Base-by-base conservation (phyloP, 1,140 invertebrate species). In the Tribolium madens region DNA sequence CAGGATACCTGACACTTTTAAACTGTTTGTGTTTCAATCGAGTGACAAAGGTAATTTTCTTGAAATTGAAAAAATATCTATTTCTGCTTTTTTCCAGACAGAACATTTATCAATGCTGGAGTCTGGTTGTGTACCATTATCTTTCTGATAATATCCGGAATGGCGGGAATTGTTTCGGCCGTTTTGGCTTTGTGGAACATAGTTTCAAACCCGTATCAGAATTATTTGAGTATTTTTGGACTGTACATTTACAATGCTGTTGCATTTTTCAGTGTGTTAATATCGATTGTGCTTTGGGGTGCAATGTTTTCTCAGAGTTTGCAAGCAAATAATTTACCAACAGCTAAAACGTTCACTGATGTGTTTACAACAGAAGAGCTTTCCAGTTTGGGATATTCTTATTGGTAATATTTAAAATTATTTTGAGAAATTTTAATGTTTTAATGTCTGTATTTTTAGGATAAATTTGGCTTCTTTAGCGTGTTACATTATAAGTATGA, bases 61-160 rank as follows among this genome's bases (percentile, higher is more conserved):
- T 21, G 1, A 26, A 26, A 26, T 26, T 42, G 36, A 42, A 42
- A 42, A 42, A 42, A 42, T 42, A 42, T 42, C 2, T 31, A 3
- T 2, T 42, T 42, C 9, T 4, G 18, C 18, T n/a, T 10, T 42
- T 72, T 48, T 72, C 1, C 18, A 72, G 69, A 77, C 6, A 76
- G 68, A 15, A 71, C 64, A 57, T 84, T 81, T 75, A 76, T 84
- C 3, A 81, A 84, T 73, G 80, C 78, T 18, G 82, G 78, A 10
- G 76, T 80, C n/a, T 83, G 79, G 76, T 13, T 84, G 5, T 73
- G 48, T 4, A 83, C 83, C 14, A 64, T 82, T 46, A 26, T 84
- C 3, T 84, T 82, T 70, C 18, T 84, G 18, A 14, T 73, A 46
- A 15, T 83, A 57, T 83, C 83, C 3, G 73, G 75, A 15, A 31